A percentile compares a stretch with the other conserved stretches of the same genome.
phyloP scores from a whole-genome alignment of 2,113 vertebrate genomes.

The Hiodon alosoides region DNA sequence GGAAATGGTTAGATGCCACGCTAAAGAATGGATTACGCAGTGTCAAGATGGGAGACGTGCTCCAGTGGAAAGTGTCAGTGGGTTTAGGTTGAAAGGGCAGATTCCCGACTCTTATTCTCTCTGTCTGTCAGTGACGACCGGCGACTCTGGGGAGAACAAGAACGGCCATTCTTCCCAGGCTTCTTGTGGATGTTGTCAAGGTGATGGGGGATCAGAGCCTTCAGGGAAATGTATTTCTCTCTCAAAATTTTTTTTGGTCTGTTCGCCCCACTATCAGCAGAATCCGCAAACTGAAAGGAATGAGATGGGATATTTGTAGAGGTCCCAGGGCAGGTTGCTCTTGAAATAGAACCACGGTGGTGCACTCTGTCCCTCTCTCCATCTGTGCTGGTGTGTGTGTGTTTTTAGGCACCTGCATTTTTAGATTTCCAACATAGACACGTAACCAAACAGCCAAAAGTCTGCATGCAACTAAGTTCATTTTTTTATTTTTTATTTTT shows the following conservation, averaged over 20 bases:
- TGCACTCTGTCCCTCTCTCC: not conserved
- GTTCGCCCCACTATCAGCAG: not conserved
- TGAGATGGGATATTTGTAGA: conserved; percentile 8
- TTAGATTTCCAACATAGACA: not conserved
- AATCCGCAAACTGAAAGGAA: conserved; percentile 8
- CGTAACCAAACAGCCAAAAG: not conserved
- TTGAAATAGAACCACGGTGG: not conserved
- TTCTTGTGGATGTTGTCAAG: conserved; percentile 10
- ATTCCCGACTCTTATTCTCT: conserved; percentile 14
- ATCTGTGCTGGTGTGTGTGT: not conserved
- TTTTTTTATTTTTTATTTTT: not conserved
- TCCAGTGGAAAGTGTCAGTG: not conserved
- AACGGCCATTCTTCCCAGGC: conserved; percentile 15
- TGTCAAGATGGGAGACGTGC: conserved; percentile 48
- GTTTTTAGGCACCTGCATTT: not conserved
- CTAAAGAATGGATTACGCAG: conserved; percentile 62
- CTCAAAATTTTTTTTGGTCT: not conserved
- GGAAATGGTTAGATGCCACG: conserved; percentile 65
- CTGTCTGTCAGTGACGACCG: conserved; percentile 12
- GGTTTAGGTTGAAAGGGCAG: not conserved
- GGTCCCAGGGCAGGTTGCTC: conserved; percentile 7
- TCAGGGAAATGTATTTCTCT: not conserved
- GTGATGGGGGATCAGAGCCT: conserved; percentile 16
- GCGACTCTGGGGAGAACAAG: not conserved
- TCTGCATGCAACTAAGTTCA: not conserved